Evolutionary conservation across 2,888 invertebrate species (phyloP).

Genomic region (Scaptomyza caliginosa): DNA sequence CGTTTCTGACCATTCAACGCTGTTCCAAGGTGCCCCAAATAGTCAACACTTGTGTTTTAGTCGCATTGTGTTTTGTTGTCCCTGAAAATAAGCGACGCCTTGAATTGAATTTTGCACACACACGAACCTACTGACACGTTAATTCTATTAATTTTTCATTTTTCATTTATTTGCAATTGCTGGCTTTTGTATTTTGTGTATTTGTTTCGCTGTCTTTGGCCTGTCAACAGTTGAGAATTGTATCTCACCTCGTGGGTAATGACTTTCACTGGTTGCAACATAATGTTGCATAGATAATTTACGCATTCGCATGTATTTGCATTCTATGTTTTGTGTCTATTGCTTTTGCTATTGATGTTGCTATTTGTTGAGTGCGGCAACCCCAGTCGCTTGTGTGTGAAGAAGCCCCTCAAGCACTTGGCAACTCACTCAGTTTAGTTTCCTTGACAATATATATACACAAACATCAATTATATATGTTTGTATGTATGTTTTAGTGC

Average conservation of each 20-base stretch:
- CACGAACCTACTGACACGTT: constrained; percentile 30
- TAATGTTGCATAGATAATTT: constrained; percentile 4
- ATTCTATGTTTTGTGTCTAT: constrained; percentile 16
- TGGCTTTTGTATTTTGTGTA: constrained; percentile 12
- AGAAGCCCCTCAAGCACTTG: constrained; percentile 49
- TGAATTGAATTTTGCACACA: constrained; percentile 57
- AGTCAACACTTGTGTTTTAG: constrained; percentile 8
- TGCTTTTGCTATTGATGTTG: not conserved
- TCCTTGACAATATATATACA: constrained; percentile 46
- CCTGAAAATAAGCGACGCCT: constrained; percentile 50
- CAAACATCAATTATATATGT: no score
- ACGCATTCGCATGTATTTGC: constrained; percentile 4
- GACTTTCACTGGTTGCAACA: constrained; percentile 69
- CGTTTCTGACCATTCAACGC: constrained; percentile 3
- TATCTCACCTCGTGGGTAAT: constrained; percentile 55
- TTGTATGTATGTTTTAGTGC: constrained; percentile 3
- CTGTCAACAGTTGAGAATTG: constrained; percentile 26
- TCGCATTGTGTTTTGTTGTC: constrained; percentile 21
- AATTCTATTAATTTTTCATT: constrained; percentile 73
- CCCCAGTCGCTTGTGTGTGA: constrained; percentile 15
- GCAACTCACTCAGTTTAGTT: constrained; percentile 49
- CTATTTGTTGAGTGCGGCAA: constrained; percentile 27
- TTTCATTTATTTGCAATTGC: constrained; percentile 56
- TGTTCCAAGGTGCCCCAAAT: constrained; percentile 59
- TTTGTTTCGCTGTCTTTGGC: constrained; percentile 21